Evolutionary conservation across 2,888 invertebrate species (phyloP).

Genomic region (Cataglyphis livida): DNA sequence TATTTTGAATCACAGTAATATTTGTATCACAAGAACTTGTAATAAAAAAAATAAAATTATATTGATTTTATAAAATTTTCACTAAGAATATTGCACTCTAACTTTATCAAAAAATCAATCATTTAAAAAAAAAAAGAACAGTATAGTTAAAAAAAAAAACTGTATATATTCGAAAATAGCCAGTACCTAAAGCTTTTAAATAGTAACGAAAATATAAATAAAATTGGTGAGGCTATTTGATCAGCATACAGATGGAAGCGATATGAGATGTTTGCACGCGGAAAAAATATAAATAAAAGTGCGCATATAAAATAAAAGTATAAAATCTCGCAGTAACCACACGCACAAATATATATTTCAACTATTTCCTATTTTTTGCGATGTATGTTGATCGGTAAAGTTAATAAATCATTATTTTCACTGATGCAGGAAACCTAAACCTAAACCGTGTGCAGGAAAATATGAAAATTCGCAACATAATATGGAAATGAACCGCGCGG

Average conservation of each 20-base stretch:
- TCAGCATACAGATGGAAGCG: conserved; percentile 47
- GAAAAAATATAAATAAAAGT: conserved; percentile 19
- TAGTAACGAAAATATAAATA: conserved; percentile 23
- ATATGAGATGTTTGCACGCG: conserved; percentile 11
- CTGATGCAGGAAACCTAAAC: not conserved
- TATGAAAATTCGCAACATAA: not conserved
- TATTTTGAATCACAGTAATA: not conserved
- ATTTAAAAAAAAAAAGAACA: not conserved
- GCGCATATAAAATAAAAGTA: not conserved
- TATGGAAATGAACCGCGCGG: conserved; percentile 19
- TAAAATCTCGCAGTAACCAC: not conserved
- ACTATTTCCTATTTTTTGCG: not conserved
- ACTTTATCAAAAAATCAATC: not conserved
- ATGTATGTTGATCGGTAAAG: not conserved
- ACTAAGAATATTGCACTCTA: not conserved
- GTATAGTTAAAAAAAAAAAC: not conserved
- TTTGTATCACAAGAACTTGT: not conserved
- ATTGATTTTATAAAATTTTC: not conserved
- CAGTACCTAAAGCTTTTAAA: not conserved
- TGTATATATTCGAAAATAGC: not conserved
- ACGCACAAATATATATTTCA: not conserved
- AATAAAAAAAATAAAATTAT: not conserved
- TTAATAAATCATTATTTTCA: conserved; percentile 9
- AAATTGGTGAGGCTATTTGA: conserved; percentile 37
- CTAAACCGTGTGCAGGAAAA: conserved; percentile 14